These are phyloP conservation scores for Jaculus jaculus DNA, from an alignment of 2,113 vertebrate genomes.

Conservation along the genomic window DNA sequence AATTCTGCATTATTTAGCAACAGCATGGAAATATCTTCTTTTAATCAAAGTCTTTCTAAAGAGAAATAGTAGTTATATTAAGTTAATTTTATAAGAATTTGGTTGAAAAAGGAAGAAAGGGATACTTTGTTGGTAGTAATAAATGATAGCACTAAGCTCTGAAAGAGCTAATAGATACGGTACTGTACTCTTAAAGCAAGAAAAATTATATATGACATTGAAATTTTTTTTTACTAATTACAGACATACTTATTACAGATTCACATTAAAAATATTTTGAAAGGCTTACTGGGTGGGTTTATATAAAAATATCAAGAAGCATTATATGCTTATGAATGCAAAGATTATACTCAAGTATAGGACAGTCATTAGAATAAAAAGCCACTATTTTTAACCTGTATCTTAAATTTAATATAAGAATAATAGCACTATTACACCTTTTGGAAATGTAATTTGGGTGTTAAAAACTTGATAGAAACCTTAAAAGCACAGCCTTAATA, in stretches of 20 bases:
- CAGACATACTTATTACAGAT: too few species aligned
- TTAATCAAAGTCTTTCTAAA: constrained; percentile 48
- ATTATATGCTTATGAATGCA: constrained; percentile 19
- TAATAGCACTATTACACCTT: neutral
- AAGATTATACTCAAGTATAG: constrained; percentile 6
- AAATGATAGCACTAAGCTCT: constrained; percentile 32
- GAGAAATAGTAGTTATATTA: constrained; percentile 28
- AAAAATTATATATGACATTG: constrained; percentile 23
- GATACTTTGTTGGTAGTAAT: constrained; percentile 6
- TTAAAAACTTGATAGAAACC: neutral
- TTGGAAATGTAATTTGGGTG: constrained; percentile 46
- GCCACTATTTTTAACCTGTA: constrained; percentile 27
- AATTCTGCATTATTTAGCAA: constrained; percentile 20
- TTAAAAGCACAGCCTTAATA: constrained; percentile 36
- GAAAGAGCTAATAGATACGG: constrained; percentile 15
- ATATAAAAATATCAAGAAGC: neutral
- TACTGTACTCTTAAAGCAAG: constrained; percentile 27
- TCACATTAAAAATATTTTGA: constrained; percentile 35
- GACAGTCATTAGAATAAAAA: constrained; percentile 45
- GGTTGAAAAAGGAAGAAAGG: constrained; percentile 22
- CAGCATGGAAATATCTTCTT: constrained; percentile 35
- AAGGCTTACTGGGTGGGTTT: neutral
- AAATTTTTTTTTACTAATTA: neutral
- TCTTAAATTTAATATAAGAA: constrained; percentile 27
- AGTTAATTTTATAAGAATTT: constrained; percentile 31